Evolutionary conservation across 1,140 invertebrate genomes (phyloP), one percentile per base, ranked within the genome.

Genomic region (Leptonema lineaticorne): DNA sequence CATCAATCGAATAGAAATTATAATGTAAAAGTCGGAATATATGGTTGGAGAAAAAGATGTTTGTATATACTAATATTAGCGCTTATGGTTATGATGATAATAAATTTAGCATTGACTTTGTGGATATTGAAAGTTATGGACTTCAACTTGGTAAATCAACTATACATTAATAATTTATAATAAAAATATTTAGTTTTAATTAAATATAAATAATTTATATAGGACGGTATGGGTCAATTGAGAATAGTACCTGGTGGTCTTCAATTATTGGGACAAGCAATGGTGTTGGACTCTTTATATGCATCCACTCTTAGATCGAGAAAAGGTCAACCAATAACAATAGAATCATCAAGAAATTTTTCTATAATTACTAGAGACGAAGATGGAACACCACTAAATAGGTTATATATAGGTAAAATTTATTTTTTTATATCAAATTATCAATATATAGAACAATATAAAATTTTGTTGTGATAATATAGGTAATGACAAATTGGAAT

Each of bases 91-190:
- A 88, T 97, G 79, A 93, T 97, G 76, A 90, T 97, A 71, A 86
- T 97, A 63, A 98, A 98, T 83, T 84, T 98, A 66, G 92, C 94
- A 4, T 85, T 98, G 28, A 97, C 95, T 2, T 85, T 98, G 28
- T 98, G 96, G 96, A 92, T 98, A 69, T 85, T 98, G 50, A 93
- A 94, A 84, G 94, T 97, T 69, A 89, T 97, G 86, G 92, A 96
- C 83, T 97, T 98, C 76, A 95, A 93, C 73, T 89, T 92, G 76
- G 95, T 97, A 85, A 92, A 91, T 45, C n/a, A n/a, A 41, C 37
- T 16, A 53, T 8, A 8, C 24, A 29, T 22, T 33, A 16, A 59
- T 18, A 22, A 53, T 53, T 53, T n/a, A n/a, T n/a, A n/a, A 20
- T 3, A 26, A 63, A 7, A 33, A 63, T 27, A 22, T 50, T 58